phyloP scores from a whole-genome alignment of 2,888 invertebrate species.

The Chrysopilus asiliformis region DNA sequence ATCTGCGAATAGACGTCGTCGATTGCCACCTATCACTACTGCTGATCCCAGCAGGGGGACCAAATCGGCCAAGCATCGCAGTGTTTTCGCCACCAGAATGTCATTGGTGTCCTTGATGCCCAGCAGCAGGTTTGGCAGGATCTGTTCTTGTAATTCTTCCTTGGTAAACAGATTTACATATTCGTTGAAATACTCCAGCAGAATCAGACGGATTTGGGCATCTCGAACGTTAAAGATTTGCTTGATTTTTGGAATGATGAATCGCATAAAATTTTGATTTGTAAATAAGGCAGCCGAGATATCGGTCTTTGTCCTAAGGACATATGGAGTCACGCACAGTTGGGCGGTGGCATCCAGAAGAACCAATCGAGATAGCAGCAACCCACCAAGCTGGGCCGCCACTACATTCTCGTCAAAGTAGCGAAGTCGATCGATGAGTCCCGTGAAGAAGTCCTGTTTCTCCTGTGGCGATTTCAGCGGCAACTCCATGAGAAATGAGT shows the following conservation, averaged over 20 bases:
- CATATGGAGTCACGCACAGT: constrained; percentile 31
- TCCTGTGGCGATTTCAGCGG: constrained; percentile 66
- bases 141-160: constrained; percentile 58
- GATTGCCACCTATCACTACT: constrained; percentile 73
- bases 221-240: constrained; percentile 78
- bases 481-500: constrained; percentile 69
- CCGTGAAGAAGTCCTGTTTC: constrained; percentile 64
- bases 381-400: constrained; percentile 63
- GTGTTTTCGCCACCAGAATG: constrained; percentile 63
- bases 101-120: constrained; percentile 83
- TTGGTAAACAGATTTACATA: constrained; percentile 62
- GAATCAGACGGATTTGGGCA: constrained; percentile 62
- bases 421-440: constrained; percentile 51
- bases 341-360: constrained; percentile 71
- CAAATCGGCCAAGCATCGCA: constrained; percentile 68
- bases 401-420: constrained; percentile 67
- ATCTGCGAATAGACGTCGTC: constrained; percentile 71
- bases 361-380: constrained; percentile 71
- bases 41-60: constrained; percentile 74
- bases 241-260: constrained; percentile 61
- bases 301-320: constrained; percentile 40
- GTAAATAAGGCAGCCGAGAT: constrained; percentile 50
- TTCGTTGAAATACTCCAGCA: constrained; percentile 63
- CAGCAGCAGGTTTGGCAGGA: constrained; percentile 77
- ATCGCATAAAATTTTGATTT: constrained; percentile 51